phyloP scores from a whole-genome alignment of 2,113 vertebrate species.

The Tenebrosternarchus preto region DNA sequence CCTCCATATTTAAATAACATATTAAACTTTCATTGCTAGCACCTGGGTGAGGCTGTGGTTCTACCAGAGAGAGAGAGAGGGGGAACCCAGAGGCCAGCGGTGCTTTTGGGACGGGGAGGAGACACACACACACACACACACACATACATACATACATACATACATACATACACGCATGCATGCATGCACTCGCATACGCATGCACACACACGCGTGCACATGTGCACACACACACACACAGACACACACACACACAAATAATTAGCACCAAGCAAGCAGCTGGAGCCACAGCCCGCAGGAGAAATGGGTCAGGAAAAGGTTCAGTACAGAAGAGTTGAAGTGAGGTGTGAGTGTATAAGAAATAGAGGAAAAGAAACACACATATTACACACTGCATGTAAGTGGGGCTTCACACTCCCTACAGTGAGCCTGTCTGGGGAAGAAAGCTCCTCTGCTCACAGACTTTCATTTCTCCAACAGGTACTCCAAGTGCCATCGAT shows the following conservation, averaged over 20 bases:
- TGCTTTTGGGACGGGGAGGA: conserved; percentile 68
- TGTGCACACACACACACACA: conserved; percentile 29
- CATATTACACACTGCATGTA: not conserved
- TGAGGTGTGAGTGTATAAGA: not conserved
- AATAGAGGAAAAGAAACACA: not conserved
- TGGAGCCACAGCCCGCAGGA: conserved; percentile 25
- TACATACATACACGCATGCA: not conserved
- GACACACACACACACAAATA: conserved; percentile 34
- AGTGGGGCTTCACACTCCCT: not conserved
- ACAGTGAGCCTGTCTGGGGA: not conserved
- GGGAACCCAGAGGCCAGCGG: conserved; percentile 67
- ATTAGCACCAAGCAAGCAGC: conserved; percentile 36
- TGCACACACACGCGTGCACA: conserved; percentile 21
- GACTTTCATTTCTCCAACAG: not conserved
- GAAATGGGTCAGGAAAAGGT: conserved; percentile 17
- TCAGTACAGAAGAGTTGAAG: conserved; percentile 4
- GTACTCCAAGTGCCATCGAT: not conserved
- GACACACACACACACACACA: conserved; percentile 28
- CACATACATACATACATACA: conserved; percentile 26
- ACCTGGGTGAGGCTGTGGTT: conserved; percentile 83
- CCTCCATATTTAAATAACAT: conserved; percentile 91
- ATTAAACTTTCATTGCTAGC: conserved; percentile 91
- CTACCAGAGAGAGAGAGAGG: conserved; percentile 75
- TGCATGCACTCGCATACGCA: not conserved
- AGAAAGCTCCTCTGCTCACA: not conserved